Conservation (phyloP, 2,888 invertebrate species). For the Eupithecia abbreviata region DNA sequence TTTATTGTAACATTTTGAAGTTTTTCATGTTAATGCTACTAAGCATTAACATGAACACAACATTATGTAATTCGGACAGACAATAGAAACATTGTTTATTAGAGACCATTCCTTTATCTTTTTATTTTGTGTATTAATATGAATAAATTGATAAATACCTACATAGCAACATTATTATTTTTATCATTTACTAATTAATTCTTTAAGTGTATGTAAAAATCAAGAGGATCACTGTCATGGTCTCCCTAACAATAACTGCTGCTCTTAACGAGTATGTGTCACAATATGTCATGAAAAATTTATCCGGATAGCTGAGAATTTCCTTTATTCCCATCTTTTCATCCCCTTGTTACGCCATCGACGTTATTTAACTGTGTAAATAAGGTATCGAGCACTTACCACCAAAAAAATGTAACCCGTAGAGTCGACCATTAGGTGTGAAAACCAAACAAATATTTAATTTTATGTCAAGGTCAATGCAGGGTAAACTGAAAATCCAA, state of each 20-base stretch:
- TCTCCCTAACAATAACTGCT: neutral
- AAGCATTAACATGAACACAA: too few relatives aligned
- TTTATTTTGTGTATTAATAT: too few relatives aligned
- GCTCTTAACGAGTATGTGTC: neutral
- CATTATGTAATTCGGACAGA: neutral
- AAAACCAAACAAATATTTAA: conserved; percentile 47
- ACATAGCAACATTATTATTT: too few relatives aligned
- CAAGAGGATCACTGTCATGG: neutral
- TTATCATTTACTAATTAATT: too few relatives aligned
- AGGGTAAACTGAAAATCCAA: neutral
- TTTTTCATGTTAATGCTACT: neutral
- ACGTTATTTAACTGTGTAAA: neutral
- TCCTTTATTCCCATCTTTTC: neutral
- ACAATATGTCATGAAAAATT: neutral
- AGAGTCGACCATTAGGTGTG: conserved; percentile 36
- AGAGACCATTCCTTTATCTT: too few relatives aligned
- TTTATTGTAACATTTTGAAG: neutral
- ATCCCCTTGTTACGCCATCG: neutral
- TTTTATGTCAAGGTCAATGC: conserved; percentile 48
- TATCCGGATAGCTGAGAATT: neutral
- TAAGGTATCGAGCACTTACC: neutral
- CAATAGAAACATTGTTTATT: too few relatives aligned
- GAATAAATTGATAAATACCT: too few relatives aligned
- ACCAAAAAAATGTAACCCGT: neutral
- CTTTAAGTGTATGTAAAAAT: too few relatives aligned